These are phyloP conservation scores for Mormyrus proboscirostris DNA, from an alignment of 2,797 vertebrate genomes.

Conservation along the genomic window DNA sequence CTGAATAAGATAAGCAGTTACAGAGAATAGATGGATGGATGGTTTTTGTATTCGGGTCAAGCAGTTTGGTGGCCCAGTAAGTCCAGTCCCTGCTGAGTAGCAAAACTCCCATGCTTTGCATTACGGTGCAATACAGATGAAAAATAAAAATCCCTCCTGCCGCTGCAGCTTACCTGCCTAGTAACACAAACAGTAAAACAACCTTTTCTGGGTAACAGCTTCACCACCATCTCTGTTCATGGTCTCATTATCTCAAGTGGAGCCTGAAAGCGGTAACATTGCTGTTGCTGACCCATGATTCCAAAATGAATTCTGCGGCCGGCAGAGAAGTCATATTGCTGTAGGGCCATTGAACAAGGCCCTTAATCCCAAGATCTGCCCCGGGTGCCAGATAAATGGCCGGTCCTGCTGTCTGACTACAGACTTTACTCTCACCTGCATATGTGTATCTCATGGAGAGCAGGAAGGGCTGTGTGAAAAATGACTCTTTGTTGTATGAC, in stretches of 20 bases:
- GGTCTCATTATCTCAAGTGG: neutral
- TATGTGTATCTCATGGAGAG: neutral
- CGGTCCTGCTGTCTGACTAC: neutral
- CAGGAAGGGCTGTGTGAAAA: neutral
- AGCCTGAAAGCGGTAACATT: neutral
- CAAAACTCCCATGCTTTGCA: neutral
- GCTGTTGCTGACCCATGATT: neutral
- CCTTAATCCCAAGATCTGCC: neutral
- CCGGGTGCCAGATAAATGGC: neutral
- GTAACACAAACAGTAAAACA: neutral
- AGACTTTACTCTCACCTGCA: too few species aligned
- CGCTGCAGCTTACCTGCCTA: neutral
- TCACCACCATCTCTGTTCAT: neutral
- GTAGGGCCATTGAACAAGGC: neutral
- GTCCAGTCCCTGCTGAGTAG: neutral
- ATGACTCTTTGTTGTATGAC: neutral
- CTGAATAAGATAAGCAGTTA: neutral
- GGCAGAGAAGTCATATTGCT: neutral
- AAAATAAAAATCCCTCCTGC: neutral
- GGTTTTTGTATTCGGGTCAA: neutral
- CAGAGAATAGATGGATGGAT: neutral
- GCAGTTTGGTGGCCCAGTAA: neutral
- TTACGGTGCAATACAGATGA: neutral
- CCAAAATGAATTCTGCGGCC: neutral
- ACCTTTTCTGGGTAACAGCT: neutral